Evolutionary conservation across 2,888 invertebrate genomes (phyloP).

Genomic region (Anthophora plumipes): DNA sequence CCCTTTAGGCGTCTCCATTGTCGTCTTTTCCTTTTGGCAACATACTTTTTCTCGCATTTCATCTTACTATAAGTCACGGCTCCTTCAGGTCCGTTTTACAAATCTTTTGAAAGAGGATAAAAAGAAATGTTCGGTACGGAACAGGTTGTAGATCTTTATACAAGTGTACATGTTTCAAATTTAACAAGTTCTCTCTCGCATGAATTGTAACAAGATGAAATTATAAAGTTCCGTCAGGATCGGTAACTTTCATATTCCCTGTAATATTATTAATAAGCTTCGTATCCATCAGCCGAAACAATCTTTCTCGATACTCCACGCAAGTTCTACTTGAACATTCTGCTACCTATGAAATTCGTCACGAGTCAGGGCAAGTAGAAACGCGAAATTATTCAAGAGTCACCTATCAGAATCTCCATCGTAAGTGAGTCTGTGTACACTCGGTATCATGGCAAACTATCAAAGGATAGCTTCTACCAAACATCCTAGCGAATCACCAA

Average conservation of each 20-base stretch:
- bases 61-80: no score
- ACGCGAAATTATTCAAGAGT: conserved; percentile 24
- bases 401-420: conserved; percentile 18
- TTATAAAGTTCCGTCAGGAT: not conserved
- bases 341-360: not conserved
- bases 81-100: no score
- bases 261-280: not conserved
- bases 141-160: no score
- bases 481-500: conserved; percentile 6
- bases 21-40: no score
- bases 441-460: not conserved
- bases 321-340: not conserved
- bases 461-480: conserved; percentile 20
- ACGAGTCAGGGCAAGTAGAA: not conserved
- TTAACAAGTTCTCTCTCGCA: not conserved
- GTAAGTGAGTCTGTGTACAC: not conserved
- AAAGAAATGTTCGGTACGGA: no score
- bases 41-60: no score
- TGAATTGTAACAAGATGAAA: not conserved
- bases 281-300: not conserved
- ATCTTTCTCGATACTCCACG: conserved; percentile 3
- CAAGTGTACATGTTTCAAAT: not conserved
- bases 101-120: no score
- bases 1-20: no score
- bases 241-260: not conserved